These are phyloP conservation scores for Corvus moneduloides DNA, from an alignment of 2,113 vertebrate species.

Conservation along the genomic window DNA sequence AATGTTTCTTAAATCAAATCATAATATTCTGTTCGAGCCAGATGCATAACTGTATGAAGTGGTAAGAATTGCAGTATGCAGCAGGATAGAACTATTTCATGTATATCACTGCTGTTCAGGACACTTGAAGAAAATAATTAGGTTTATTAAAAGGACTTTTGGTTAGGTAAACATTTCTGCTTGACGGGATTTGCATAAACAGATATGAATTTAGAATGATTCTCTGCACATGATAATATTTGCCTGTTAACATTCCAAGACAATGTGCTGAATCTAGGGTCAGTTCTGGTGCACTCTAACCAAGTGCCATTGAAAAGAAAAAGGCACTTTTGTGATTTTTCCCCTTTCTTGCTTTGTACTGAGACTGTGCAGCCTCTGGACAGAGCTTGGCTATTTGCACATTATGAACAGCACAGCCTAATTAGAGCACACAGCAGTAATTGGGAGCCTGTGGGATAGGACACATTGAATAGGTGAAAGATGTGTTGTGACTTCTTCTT, in stretches of 20 bases:
- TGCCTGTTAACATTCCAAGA: background rate
- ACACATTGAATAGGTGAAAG: background rate
- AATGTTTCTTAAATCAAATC: background rate
- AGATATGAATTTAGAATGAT: background rate
- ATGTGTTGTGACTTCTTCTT: background rate
- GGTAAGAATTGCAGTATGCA: background rate
- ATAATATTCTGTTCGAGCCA: background rate
- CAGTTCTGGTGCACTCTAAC: background rate
- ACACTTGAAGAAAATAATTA: background rate
- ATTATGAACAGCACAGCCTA: background rate
- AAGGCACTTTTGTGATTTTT: accelerated
- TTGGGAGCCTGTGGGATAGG: background rate
- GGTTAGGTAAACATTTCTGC: background rate
- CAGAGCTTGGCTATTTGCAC: background rate
- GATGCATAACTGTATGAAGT: background rate
- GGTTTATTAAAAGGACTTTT: background rate
- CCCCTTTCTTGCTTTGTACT: background rate
- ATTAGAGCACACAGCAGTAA: background rate
- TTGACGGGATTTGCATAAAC: background rate
- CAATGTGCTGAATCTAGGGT: background rate
- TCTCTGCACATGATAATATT: background rate
- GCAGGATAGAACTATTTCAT: background rate
- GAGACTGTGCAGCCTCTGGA: background rate
- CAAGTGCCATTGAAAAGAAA: background rate
- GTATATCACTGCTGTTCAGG: background rate